phyloP scores from a whole-genome alignment of 1,140 invertebrate species.

The Aphidius gifuensis region DNA sequence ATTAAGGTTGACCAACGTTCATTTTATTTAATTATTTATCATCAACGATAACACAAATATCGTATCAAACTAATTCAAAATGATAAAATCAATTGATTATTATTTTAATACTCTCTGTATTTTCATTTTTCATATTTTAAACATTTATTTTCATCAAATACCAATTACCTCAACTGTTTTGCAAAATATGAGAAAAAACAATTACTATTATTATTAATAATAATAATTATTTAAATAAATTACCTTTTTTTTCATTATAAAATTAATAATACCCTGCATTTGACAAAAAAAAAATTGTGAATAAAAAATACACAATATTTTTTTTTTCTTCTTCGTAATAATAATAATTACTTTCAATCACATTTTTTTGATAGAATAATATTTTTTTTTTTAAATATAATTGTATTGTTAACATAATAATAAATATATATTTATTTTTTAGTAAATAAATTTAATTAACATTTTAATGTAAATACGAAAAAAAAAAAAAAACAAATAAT shows the following conservation, averaged over 20 bases:
- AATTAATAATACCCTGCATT: constrained; percentile 16
- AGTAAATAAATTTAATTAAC: neutral
- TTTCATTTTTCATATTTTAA: constrained; percentile 14
- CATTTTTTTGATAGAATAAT: constrained; percentile 15
- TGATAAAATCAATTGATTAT: constrained; percentile 24
- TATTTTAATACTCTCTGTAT: neutral
- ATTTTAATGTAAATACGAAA: too few relatives aligned
- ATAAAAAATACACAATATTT: constrained; percentile 9
- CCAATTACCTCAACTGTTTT: constrained; percentile 28
- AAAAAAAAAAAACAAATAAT: too few relatives aligned
- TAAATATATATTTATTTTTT: neutral
- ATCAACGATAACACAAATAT: constrained; percentile 23
- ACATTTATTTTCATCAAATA: neutral
- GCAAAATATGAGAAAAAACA: constrained; percentile 33
- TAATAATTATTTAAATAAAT: neutral
- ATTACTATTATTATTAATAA: constrained; percentile 1
- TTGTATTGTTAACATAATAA: neutral
- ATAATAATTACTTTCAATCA: constrained; percentile 10
- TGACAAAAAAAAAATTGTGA: constrained; percentile 15
- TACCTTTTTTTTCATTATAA: constrained; percentile 9
- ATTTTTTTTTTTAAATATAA: too few relatives aligned
- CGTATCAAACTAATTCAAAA: constrained; percentile 24
- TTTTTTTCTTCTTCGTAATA: neutral
- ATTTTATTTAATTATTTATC: constrained; percentile 11
- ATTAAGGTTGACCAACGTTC: constrained; percentile 10